Evolutionary conservation across 37 sponge, comb jelly and placozoan species (phyloP).

Genomic region (Diacarnus erythraeanus): DNA sequence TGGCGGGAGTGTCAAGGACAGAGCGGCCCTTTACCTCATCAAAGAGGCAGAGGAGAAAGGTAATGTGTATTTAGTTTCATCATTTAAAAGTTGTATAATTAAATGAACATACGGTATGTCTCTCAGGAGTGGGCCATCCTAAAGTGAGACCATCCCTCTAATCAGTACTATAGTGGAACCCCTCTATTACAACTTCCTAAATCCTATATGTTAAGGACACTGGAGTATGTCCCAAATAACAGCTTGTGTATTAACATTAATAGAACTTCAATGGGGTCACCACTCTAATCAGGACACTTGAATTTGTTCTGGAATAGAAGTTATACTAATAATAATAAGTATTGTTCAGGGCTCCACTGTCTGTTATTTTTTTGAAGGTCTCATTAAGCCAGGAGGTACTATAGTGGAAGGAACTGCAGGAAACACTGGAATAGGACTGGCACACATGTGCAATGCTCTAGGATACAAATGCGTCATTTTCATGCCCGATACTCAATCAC

Average conservation of each 20-base stretch:
- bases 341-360: neutral
- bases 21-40: conserved; percentile 86
- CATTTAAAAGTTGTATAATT: too few species aligned
- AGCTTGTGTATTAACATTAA: too few species aligned
- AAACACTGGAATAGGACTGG: conserved; percentile 90
- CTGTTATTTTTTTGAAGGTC: conserved; percentile 22
- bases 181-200: neutral
- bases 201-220: too few species aligned
- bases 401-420: conserved; percentile 90
- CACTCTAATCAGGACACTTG: too few species aligned
- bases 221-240: too few species aligned
- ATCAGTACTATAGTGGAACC: neutral
- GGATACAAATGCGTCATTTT: conserved; percentile 93
- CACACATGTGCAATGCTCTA: conserved; percentile 78
- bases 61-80: too few species aligned
- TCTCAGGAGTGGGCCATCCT: too few species aligned
- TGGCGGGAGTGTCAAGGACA: conserved; percentile 89
- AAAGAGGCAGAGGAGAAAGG: conserved; percentile 84
- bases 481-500: conserved; percentile 94
- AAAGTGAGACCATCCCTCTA: neutral
- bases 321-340: neutral
- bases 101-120: too few species aligned
- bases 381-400: conserved; percentile 73
- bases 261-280: too few species aligned
- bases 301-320: neutral